Evolutionary conservation across 2,797 vertebrate species (phyloP).

Genomic region (Crax fasciolata): DNA sequence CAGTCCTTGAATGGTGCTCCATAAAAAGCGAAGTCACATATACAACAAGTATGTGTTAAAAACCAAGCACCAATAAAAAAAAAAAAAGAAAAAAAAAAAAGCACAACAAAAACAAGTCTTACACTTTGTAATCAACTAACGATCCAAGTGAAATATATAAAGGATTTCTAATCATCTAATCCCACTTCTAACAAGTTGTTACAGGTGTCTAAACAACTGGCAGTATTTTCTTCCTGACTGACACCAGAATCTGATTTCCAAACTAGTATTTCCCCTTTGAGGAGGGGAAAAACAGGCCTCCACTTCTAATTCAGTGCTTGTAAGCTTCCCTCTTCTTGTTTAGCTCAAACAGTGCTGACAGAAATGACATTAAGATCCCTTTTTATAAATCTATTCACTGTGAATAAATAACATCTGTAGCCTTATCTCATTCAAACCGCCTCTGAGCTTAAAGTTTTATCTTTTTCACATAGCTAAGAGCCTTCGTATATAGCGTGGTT

Average conservation of each 20-base stretch:
- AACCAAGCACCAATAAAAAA: background rate
- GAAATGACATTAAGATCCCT: background rate
- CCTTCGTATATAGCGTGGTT: background rate
- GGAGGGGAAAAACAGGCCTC: background rate
- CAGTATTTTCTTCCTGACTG: background rate
- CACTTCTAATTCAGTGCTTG: background rate
- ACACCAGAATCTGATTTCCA: background rate
- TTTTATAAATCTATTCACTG: background rate
- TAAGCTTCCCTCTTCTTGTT: background rate
- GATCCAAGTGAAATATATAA: background rate
- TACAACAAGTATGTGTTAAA: background rate
- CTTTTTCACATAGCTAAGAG: background rate
- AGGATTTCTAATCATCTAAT: background rate
- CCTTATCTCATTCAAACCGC: background rate
- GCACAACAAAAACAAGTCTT: background rate
- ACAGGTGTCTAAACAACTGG: background rate
- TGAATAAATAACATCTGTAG: slow-evolving; percentile 33
- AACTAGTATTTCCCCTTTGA: background rate
- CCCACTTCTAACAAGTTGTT: background rate
- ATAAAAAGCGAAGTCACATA: background rate
- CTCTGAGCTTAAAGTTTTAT: background rate
- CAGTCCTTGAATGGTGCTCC: background rate
- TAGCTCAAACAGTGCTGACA: background rate
- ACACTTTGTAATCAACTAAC: background rate
- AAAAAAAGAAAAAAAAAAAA: background rate